phyloP scores from a whole-genome alignment of 1,140 invertebrate genomes.

The Zeugodacus cucurbitae region DNA sequence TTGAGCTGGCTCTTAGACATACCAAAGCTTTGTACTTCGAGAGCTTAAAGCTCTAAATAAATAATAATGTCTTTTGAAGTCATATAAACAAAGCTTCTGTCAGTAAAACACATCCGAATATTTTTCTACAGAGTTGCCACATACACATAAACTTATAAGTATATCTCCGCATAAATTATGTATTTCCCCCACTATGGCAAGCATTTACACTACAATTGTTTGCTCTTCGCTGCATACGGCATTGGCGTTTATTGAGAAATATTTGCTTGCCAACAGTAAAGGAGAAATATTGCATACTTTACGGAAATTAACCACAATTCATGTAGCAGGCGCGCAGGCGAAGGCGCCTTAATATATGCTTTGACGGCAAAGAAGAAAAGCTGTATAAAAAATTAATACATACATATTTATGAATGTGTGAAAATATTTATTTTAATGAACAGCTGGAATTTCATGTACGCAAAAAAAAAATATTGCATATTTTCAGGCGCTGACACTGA shows the following conservation, averaged over 20 bases:
- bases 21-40: background rate
- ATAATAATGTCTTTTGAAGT: too few species aligned
- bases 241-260: background rate
- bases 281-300: slow-evolving; percentile 63
- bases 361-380: background rate
- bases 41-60: too few species aligned
- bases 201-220: background rate
- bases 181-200: background rate
- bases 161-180: background rate
- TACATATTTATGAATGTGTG: background rate
- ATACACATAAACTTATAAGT: too few species aligned
- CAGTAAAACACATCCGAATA: too few species aligned
- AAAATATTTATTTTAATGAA: background rate
- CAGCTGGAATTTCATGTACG: background rate
- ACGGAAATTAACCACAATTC: slow-evolving; percentile 65
- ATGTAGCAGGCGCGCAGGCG: slow-evolving; percentile 47
- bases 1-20: background rate
- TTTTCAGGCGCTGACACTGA: background rate
- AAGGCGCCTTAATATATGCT: background rate
- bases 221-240: background rate
- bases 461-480: background rate
- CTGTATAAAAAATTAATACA: background rate
- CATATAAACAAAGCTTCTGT: too few species aligned
- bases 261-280: background rate
- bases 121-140: too few species aligned